phyloP scores from a whole-genome alignment of 2,888 invertebrate genomes.

The Unio delphinus region DNA sequence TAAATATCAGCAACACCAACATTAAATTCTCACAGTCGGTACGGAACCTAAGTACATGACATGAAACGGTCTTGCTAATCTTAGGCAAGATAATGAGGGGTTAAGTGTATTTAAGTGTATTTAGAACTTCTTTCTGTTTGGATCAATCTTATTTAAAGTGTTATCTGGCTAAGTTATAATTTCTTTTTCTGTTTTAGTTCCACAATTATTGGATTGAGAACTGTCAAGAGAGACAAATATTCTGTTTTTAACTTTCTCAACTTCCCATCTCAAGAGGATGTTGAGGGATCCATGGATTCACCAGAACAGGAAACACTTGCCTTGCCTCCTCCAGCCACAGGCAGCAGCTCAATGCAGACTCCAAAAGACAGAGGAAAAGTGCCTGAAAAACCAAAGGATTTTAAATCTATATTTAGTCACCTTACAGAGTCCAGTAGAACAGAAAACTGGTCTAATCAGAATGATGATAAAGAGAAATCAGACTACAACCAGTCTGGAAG shows the following conservation, averaged over 20 bases:
- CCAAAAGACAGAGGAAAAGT: constrained; percentile 17
- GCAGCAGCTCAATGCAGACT: neutral
- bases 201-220: constrained; percentile 70
- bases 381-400: constrained; percentile 23
- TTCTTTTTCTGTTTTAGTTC: constrained; percentile 55
- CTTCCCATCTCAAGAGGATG: constrained; percentile 17
- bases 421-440: constrained; percentile 15
- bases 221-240: constrained; percentile 79
- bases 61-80: too few relatives aligned
- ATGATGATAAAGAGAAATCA: too few relatives aligned
- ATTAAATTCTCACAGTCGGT: too few relatives aligned
- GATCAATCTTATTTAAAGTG: too few relatives aligned
- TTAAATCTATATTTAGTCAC: constrained; percentile 36
- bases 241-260: constrained; percentile 85
- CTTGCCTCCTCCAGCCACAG: constrained; percentile 5
- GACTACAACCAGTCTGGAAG: too few relatives aligned
- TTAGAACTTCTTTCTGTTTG: too few relatives aligned
- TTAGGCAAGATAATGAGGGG: too few relatives aligned
- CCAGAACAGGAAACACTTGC: constrained; percentile 1
- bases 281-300: neutral
- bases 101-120: too few relatives aligned
- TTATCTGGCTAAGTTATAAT: neutral
- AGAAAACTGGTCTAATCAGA: constrained; percentile 1
- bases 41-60: too few relatives aligned
- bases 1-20: too few relatives aligned